Evolutionary conservation across 1,140 invertebrate species (phyloP).

Genomic region (Luehdorfia chinensis): DNA sequence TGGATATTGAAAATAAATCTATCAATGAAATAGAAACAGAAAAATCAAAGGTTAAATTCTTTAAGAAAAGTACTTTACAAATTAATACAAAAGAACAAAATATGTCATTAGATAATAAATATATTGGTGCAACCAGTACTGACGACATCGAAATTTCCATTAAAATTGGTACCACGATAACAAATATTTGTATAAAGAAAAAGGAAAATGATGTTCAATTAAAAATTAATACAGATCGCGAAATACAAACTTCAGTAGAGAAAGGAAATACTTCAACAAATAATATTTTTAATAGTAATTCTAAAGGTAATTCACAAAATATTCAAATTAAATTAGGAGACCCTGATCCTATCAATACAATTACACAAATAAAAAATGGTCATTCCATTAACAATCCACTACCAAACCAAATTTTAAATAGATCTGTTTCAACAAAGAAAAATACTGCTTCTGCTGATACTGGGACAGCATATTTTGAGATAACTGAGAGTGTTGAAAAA

Average conservation of each 20-base stretch:
- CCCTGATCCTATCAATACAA: background rate
- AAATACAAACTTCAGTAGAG: constrained; percentile 46
- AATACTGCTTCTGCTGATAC: constrained; percentile 62
- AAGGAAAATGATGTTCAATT: constrained; percentile 52
- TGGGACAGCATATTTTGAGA: constrained; percentile 48
- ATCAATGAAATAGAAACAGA: constrained; percentile 16
- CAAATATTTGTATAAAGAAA: constrained; percentile 59
- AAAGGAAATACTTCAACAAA: constrained; percentile 14
- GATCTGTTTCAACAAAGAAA: constrained; percentile 46
- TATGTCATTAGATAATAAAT: constrained; percentile 22
- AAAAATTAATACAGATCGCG: constrained; percentile 47
- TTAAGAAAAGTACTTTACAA: constrained; percentile 38
- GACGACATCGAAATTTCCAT: constrained; percentile 64
- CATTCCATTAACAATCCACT: constrained; percentile 1
- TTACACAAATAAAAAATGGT: background rate
- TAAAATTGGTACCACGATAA: constrained; percentile 54
- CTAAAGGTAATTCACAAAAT: constrained; percentile 10
- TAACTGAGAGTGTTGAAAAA: constrained; percentile 59
- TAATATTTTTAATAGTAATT: constrained; percentile 9
- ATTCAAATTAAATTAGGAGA: background rate
- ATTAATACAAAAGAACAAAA: constrained; percentile 16
- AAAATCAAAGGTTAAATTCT: constrained; percentile 33
- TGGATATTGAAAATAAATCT: constrained; percentile 7
- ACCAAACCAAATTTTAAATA: constrained; percentile 16
- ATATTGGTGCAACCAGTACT: constrained; percentile 20